A percentile compares a stretch with the other conserved stretches of the same genome.
phyloP scores from a whole-genome alignment of 2,888 invertebrate species.

The Ectemnius continuus region DNA sequence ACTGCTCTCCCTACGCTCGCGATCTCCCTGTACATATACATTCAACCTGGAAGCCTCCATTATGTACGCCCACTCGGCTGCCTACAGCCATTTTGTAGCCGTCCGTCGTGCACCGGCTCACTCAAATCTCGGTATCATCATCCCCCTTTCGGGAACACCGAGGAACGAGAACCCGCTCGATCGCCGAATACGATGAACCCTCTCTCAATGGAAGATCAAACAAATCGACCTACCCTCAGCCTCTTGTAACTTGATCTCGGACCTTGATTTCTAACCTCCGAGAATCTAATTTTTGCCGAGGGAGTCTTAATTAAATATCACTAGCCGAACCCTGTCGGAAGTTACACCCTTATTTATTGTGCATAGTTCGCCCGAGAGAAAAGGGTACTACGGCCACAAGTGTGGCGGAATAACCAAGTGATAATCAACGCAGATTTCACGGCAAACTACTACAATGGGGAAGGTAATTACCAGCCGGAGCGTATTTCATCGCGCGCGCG shows the following conservation, averaged over 20 bases:
- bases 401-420: too few relatives aligned
- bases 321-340: background rate
- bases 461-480: too few relatives aligned
- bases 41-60: conserved; percentile 74
- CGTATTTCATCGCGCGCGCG: too few relatives aligned
- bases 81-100: conserved; percentile 78
- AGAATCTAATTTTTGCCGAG: background rate
- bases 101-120: conserved; percentile 64
- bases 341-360: too few relatives aligned
- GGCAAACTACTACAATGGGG: too few relatives aligned
- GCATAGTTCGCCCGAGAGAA: too few relatives aligned
- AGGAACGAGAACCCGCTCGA: conserved; percentile 30
- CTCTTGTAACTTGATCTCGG: conserved; percentile 13
- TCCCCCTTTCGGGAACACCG: conserved; percentile 34
- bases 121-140: conserved; percentile 49
- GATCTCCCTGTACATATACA: conserved; percentile 52
- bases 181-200: conserved; percentile 18
- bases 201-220: conserved; percentile 34
- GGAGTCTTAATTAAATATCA: conserved; percentile 5
- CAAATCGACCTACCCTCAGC: conserved; percentile 10
- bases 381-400: too few relatives aligned
- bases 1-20: conserved; percentile 65
- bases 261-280: background rate
- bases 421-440: too few relatives aligned
- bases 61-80: conserved; percentile 77